Evolutionary conservation across 2,113 vertebrate species (phyloP).

Genomic region (Chrysochloris asiatica): DNA sequence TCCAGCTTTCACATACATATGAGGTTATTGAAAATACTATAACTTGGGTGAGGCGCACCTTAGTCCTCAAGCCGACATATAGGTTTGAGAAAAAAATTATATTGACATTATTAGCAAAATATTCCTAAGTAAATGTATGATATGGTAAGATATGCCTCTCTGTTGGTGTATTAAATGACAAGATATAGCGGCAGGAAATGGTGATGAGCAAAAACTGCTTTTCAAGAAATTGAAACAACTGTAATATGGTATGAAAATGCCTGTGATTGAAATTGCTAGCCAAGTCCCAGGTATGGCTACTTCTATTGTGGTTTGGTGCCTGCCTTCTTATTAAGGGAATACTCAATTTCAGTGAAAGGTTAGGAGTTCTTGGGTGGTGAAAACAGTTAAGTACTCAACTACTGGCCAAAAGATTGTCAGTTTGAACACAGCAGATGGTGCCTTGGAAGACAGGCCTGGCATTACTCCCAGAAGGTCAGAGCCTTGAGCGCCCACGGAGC

Average conservation of each 20-base stretch:
- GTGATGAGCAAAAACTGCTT: constrained; percentile 34
- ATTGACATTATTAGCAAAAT: background rate
- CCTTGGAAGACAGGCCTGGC: background rate
- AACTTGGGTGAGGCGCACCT: no score
- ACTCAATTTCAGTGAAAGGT: background rate
- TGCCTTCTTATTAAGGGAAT: background rate
- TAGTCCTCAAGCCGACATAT: no score
- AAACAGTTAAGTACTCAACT: background rate
- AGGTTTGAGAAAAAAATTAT: constrained; percentile 21
- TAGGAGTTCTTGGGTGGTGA: background rate
- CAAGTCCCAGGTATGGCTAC: background rate
- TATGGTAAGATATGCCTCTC: constrained; percentile 19
- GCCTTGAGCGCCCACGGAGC: background rate
- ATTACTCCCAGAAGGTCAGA: background rate
- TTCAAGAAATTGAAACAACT: constrained; percentile 17
- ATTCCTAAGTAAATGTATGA: background rate
- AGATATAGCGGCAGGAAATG: constrained; percentile 17
- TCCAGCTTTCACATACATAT: no score
- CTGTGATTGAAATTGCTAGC: background rate
- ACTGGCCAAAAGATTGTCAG: background rate
- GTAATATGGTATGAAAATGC: background rate
- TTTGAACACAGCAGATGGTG: no score
- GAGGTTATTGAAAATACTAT: no score
- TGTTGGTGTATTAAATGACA: constrained; percentile 25
- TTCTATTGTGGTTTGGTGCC: background rate